Conservation (phyloP, 2,888 invertebrate genomes). For the Arrhopalites spinosus region DNA sequence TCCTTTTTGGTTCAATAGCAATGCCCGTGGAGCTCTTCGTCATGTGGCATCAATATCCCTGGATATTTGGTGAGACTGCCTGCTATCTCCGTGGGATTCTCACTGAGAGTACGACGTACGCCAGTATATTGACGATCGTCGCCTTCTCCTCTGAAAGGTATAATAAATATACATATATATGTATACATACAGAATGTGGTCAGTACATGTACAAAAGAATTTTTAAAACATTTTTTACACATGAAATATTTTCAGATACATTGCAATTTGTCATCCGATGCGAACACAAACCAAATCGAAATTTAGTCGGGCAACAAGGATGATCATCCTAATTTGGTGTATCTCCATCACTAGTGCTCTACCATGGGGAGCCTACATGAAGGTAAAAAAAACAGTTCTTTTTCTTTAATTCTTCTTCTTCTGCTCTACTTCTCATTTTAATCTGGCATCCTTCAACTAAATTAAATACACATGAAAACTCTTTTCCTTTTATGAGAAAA, state of each 20-base stretch:
- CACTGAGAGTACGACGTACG: constrained; percentile 62
- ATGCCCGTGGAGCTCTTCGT: constrained; percentile 61
- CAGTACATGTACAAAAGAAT: too few species aligned
- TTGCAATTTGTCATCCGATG: constrained; percentile 62
- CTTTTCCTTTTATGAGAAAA: too few species aligned
- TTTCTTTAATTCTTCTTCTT: not conserved
- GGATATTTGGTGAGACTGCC: constrained; percentile 59
- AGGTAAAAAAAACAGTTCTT: constrained; percentile 44
- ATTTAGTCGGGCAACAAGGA: constrained; percentile 58
- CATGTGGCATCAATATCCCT: constrained; percentile 62
- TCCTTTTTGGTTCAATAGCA: constrained; percentile 56
- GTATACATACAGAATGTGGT: too few species aligned
- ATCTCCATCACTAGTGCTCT: constrained; percentile 59
- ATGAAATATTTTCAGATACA: constrained; percentile 32
- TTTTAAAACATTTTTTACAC: too few species aligned
- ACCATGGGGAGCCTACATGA: constrained; percentile 57
- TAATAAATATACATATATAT: constrained; percentile 8
- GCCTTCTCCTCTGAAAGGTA: constrained; percentile 61
- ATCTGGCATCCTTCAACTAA: not conserved
- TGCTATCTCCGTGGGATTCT: constrained; percentile 61
- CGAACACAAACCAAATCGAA: constrained; percentile 57
- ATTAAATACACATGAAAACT: too few species aligned
- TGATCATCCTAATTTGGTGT: constrained; percentile 61
- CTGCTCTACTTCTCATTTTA: not conserved
- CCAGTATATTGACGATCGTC: constrained; percentile 61